Base-by-base conservation (phyloP, 2,888 invertebrate species). In the Acleris cristana region DNA sequence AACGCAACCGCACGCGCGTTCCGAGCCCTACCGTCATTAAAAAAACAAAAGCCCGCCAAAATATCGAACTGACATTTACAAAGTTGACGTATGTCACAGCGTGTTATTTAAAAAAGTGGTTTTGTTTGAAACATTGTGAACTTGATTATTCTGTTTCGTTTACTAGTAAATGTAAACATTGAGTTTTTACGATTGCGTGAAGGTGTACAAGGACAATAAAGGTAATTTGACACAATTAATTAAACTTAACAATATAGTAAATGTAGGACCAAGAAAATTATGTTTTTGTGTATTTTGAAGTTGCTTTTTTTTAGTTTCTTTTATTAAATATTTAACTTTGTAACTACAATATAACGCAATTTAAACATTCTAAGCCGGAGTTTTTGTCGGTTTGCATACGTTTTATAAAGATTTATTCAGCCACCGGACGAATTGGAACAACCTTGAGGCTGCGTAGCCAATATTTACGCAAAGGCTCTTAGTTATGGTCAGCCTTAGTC, bases 381-480 rank as follows among this genome's bases (percentile, higher is more conserved):
- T 56, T 56, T 56, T 56, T 40, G 45, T 69, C 56, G 44, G 62
- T 69, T 49, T 62, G 48, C 49, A 49, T 51, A 58, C 61, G 48
- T 70, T 64, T 40, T 44, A 57, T 60, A 64, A 48, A 64, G 54
- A 70, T 64, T 59, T 57, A 65, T 65, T 65, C 65, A 58, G 53
- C 54, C 73, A 69, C 73, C 58, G 69, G 74, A 70, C 77, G 79
- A 83, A 85, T 82, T 83, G 78, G 80, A 77, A 82, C 83, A 84
- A 71, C 87, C 87, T 87, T 85, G 86, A 79, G 58, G 56, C 67
- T 72, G 76, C 79, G 85, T 84, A 85, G 83, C 85, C 78, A 84
- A 86, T 86, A 82, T 86, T 86, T 84, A 83, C 83, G 81, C 78
- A 84, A 84, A 81, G 76, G 72, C 74, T 79, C 74, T 72, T 70